These are phyloP conservation scores for Acrocephalus kingi DNA, from an alignment of 2,113 vertebrate genomes.

Conservation along the genomic window DNA sequence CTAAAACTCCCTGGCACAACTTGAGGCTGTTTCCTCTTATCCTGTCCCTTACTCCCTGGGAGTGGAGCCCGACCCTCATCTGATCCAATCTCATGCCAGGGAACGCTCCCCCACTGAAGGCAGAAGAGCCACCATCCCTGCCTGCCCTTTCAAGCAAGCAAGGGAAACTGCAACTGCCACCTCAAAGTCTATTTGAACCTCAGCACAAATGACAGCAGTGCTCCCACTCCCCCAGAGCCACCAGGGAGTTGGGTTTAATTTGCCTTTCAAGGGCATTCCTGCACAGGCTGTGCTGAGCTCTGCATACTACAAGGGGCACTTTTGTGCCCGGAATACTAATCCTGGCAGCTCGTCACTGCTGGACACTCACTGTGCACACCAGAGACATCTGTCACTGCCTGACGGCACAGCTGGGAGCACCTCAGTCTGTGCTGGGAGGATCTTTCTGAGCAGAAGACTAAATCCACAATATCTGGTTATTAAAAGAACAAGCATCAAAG, in stretches of 20 bases:
- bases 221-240: neutral
- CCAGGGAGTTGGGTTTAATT: neutral
- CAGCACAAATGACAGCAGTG: neutral
- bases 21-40: neutral
- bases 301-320: neutral
- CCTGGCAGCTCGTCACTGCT: neutral
- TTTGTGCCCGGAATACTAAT: slow-evolving; percentile 43
- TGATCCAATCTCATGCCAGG: neutral
- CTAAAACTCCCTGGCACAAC: neutral
- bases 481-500: neutral
- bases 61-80: neutral
- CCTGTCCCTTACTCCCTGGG: neutral
- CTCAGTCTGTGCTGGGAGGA: neutral
- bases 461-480: neutral
- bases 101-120: neutral
- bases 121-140: neutral
- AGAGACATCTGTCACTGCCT: neutral
- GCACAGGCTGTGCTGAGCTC: neutral
- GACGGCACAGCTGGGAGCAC: neutral
- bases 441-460: neutral
- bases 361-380: neutral
- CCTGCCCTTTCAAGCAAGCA: neutral
- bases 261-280: slow-evolving; percentile 45
- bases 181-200: neutral
- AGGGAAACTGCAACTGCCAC: neutral